phyloP scores from a whole-genome alignment of 2,888 invertebrate genomes.

The Strigamia crassipes region DNA sequence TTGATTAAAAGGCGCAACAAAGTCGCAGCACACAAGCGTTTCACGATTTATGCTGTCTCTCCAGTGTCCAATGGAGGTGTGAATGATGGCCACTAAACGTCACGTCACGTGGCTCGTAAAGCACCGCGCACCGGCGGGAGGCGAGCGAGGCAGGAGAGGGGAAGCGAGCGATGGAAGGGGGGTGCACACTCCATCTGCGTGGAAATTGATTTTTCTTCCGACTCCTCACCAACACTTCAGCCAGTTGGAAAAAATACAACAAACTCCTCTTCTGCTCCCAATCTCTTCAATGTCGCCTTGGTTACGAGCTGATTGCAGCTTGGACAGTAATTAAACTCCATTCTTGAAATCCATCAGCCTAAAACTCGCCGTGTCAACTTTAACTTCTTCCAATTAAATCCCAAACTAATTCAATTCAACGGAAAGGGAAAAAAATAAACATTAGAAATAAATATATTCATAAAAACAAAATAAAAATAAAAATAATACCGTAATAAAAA shows the following conservation, averaged over 20 bases:
- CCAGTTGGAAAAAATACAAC: slow-evolving; percentile 10
- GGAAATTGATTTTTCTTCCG: slow-evolving; percentile 11
- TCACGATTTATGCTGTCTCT: slow-evolving; percentile 43
- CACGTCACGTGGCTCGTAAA: slow-evolving; percentile 46
- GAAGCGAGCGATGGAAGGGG: not conserved
- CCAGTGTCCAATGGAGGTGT: slow-evolving; percentile 43
- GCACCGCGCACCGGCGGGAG: slow-evolving; percentile 24
- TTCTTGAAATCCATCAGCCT: slow-evolving; percentile 6
- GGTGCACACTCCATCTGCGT: slow-evolving; percentile 13
- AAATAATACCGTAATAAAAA: too few relatives aligned
- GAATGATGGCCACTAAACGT: slow-evolving; percentile 47
- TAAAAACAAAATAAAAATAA: not conserved
- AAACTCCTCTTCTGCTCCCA: slow-evolving; percentile 10
- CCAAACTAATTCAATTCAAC: not conserved
- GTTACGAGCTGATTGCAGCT: slow-evolving; percentile 21
- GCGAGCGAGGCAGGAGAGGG: slow-evolving; percentile 11
- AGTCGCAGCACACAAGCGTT: slow-evolving; percentile 21
- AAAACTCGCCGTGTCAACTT: not conserved
- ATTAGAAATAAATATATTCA: not conserved
- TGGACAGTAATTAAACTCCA: slow-evolving; percentile 21
- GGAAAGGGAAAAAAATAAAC: not conserved
- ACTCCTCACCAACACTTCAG: slow-evolving; percentile 21
- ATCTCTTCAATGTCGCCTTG: slow-evolving; percentile 12
- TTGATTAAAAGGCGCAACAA: slow-evolving; percentile 21
- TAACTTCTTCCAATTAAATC: slow-evolving; percentile 2